Evolutionary conservation across 2,113 vertebrate genomes (phyloP), one percentile per base, ranked within the genome.

Genomic region (Microtus oregoni): DNA sequence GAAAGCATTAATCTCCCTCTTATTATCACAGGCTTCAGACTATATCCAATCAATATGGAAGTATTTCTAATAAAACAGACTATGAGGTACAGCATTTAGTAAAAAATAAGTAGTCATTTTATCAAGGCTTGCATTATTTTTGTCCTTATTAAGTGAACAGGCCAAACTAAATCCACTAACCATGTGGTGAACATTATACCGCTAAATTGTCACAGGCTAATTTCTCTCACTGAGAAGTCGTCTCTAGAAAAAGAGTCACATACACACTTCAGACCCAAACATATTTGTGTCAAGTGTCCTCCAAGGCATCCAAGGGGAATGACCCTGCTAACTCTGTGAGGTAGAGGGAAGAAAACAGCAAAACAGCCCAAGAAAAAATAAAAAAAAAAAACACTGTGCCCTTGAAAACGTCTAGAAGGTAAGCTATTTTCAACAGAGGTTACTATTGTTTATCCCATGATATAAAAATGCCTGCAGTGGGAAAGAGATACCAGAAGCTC

Each of bases 91-190:
- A 72, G 7, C 76, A 50, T n/a, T 89, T 17, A 82, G 26, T 79
- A 38, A 70, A 72, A 72, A 26, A 47, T 68, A 93, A 89, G 78
- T 44, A 61, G 70, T 92, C 68, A 20, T 92, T 90, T 79, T 61
- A 90, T 65, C 92, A 85, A 89, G 32, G n/a, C 90, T 28, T 89
- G 3, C 11, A 76, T 88, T 91, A 91, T 65, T 81, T 13, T 1
- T 89, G 10, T 83, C n/a, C 70, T 95, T 83, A 81, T 70, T 91
- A 68, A 85, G 38, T 91, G 26, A 44, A 89, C 26, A 90, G 41
- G 41, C 50, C 41, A 86, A 94, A 86, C 15, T 94, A 91, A 91
- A 86, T 94, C 90, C 70, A 96, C 32, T 77, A 92, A 89, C 28
- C 32, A 15, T 67, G 41, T 67, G 26, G 67, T 41, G 9, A 35